Evolutionary conservation across 2,113 vertebrate genomes (phyloP), one percentile per base, ranked within the genome.

Genomic region (Etheostoma cragini): DNA sequence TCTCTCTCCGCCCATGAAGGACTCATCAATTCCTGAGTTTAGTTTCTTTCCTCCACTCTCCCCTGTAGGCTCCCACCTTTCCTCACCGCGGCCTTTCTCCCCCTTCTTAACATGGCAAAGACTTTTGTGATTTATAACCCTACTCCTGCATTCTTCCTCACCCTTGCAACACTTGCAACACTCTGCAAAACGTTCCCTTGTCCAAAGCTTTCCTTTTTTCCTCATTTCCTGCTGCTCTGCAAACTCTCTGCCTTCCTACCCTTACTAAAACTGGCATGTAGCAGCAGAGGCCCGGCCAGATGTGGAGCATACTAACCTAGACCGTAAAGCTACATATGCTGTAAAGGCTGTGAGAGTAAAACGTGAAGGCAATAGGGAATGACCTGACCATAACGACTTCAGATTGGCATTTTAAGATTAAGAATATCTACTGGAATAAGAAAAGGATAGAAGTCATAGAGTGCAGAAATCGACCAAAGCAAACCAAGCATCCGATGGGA

Each of bases 241-340:
- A 82, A 83, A 81, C 80, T 75, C 76, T 85, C 70, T 45, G 74
- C 76, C 73, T 84, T 50, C 45, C 24, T 67, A 69, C 64, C 77
- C 49, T 78, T 68, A 33, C 63, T 53, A 79, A 84, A 87, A 76
- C 72, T 73, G 84, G 81, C 81, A 77, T 82, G 80, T 47, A 72
- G 87, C 73, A 72, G 71, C 70, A 76, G 89, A 90, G 91, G 72
- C 76, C 68, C 58, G 63, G 63, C 88, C 94, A 94, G 88, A 94
- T 94, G 95, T 91, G 90, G 65, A 80, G 71, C 66, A 90, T 88
- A 94, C 95, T 93, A 93, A 75, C 79, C 79, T 78, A 69, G 56
- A 76, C 84, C 87, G 81, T 94, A 87, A 78, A 84, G 84, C 86
- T 92, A 82, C 80, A 85, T 54, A 49, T 92, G 82, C 86, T 89